phyloP scores from a whole-genome alignment of 2,888 invertebrate genomes.

The Apamea crenata region DNA sequence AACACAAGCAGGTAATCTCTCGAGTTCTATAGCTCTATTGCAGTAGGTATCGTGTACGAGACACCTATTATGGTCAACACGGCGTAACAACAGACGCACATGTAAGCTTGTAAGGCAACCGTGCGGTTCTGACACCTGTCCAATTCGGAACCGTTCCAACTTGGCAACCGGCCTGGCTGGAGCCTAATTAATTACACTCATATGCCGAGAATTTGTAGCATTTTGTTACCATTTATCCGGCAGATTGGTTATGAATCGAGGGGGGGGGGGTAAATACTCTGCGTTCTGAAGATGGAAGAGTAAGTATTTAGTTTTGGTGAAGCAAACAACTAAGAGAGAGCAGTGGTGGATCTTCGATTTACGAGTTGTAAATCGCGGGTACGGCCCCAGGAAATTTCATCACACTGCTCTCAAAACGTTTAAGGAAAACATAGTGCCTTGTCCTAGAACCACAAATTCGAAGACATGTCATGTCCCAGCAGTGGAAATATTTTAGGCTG shows the following conservation, averaged over 20 bases:
- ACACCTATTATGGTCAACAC: constrained; percentile 10
- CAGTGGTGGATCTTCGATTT: background rate
- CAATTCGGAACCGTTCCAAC: constrained; percentile 35
- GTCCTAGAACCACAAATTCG: too few species aligned
- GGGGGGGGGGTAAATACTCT: background rate
- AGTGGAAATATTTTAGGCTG: too few species aligned
- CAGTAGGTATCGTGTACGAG: background rate
- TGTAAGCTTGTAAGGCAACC: constrained; percentile 6
- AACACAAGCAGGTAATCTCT: background rate
- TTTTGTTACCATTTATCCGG: background rate
- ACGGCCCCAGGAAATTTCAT: too few species aligned
- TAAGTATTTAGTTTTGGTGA: background rate
- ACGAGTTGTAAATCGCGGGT: too few species aligned
- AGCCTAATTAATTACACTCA: constrained; percentile 34
- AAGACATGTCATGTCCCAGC: too few species aligned
- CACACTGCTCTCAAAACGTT: too few species aligned
- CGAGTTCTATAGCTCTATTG: background rate
- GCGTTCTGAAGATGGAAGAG: background rate
- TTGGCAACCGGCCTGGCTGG: constrained; percentile 38
- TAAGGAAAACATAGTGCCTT: too few species aligned
- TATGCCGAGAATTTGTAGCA: background rate
- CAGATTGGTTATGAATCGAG: too few species aligned
- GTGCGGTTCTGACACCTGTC: constrained; percentile 51
- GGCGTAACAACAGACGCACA: background rate
- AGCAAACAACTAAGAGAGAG: background rate